These are phyloP conservation scores for Lasioglossum lativentre DNA, from an alignment of 2,888 invertebrate species.

Conservation along the genomic window DNA sequence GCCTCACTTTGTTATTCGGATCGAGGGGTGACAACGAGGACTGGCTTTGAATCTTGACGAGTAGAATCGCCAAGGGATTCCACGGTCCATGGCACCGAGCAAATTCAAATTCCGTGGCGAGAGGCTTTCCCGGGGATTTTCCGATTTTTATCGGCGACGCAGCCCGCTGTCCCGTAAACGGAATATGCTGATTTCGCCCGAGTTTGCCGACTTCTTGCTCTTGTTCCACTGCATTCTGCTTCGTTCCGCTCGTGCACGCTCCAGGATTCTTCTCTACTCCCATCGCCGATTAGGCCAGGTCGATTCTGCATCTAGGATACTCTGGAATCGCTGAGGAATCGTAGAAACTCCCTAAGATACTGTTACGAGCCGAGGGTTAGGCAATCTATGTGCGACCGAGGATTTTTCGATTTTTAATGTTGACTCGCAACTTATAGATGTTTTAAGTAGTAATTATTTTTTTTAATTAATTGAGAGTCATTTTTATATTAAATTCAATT, in stretches of 20 bases:
- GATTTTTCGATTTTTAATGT: too few relatives aligned
- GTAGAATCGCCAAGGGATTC: slow-evolving; percentile 43
- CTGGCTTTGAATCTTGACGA: slow-evolving; percentile 63
- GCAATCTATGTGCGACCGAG: too few relatives aligned
- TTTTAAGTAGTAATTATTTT: too few relatives aligned
- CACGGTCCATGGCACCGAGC: slow-evolving; percentile 51
- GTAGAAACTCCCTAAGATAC: not conserved
- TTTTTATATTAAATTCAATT: too few relatives aligned
- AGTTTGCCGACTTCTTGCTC: slow-evolving; percentile 43
- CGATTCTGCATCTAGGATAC: not conserved
- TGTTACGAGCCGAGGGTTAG: too few relatives aligned
- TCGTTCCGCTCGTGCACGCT: slow-evolving; percentile 16
- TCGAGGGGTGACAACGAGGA: slow-evolving; percentile 49
- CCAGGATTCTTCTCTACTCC: not conserved
- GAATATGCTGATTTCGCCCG: slow-evolving; percentile 70
- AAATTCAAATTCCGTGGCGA: slow-evolving; percentile 77
- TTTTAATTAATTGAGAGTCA: too few relatives aligned
- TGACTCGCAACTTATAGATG: too few relatives aligned
- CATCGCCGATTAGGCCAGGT: not conserved
- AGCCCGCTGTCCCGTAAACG: slow-evolving; percentile 59
- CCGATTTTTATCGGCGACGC: slow-evolving; percentile 71
- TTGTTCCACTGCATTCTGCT: not conserved
- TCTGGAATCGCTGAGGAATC: not conserved
- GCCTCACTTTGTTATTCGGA: slow-evolving; percentile 68
- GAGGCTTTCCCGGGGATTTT: slow-evolving; percentile 68